Base-by-base conservation (phyloP, 2,797 vertebrate species). In the Catostomus latipinnis region DNA sequence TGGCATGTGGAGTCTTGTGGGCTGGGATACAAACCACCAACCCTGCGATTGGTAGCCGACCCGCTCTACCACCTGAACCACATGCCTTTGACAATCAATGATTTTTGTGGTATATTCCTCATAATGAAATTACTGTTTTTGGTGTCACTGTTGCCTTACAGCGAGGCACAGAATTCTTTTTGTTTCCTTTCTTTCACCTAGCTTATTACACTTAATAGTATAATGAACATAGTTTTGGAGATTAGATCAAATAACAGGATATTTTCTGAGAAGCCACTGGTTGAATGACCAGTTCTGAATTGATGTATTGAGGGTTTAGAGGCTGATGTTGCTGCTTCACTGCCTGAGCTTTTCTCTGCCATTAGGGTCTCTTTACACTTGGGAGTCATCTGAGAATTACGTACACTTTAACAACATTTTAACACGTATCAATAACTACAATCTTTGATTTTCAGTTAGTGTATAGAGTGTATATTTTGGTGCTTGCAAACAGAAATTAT, bases 331-430 rank as follows among this genome's bases (percentile, higher is more conserved):
- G 58, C 62, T 80, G 65, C 73, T 74, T 77, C 13, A 46, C 48
- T 72, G 67, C 48, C 65, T 61, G 63, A 71, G 52, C 7, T 14
- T 70, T 58, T 45, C 45, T 43, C 10, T n/a, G 54, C 48, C 34
- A 61, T 62, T 61, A 48, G 34, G 69, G 57, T 74, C 71, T 69
- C 62, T 78, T 75, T 72, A 78, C 52, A 67, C 63, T 6, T 12
- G 52, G 49, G 7, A 45, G 58, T 77, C 70, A 83, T 75, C 63
- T 78, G 71, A 85, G 60, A 34, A 34, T 34, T 34, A 34, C 4
- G 34, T 34, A 34, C 34, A 34, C 34, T 34, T 34, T 34, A 34
- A 34, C 34, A 34, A 34, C 34, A 34, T 34, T 34, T 34, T 34
- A 34, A 34, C 2, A 34, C 34, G 34, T 34, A 34, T 34, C 34